Evolutionary conservation across 2,797 vertebrate genomes (phyloP).

Genomic region (Chelon auratus): DNA sequence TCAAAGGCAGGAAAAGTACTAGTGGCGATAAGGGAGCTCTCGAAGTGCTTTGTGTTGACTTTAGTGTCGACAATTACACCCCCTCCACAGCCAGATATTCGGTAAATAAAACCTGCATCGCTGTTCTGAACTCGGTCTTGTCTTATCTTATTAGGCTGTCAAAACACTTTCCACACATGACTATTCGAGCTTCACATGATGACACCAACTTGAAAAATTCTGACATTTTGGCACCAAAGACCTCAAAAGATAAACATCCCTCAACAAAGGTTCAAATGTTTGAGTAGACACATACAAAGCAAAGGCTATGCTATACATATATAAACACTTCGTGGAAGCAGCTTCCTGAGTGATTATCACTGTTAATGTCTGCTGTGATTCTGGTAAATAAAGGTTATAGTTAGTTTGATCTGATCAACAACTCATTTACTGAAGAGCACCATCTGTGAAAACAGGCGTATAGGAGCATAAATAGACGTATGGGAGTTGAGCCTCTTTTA

Average conservation of each 20-base stretch:
- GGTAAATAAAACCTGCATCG: slow-evolving; percentile 24
- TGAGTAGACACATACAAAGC: neutral
- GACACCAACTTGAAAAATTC: neutral
- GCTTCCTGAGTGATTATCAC: neutral
- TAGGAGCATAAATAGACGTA: neutral
- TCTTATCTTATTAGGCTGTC: neutral
- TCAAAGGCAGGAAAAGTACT: slow-evolving; percentile 35
- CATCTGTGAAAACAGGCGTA: neutral
- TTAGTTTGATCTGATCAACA: neutral
- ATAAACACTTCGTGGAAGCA: slow-evolving; percentile 6
- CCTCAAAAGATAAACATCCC: neutral
- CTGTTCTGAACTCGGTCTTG: neutral
- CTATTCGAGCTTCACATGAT: neutral
- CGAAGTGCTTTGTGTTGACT: slow-evolving; percentile 28
- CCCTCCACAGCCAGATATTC: slow-evolving; percentile 12
- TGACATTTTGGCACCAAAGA: slow-evolving; percentile 15
- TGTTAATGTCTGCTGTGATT: neutral
- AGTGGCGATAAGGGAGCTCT: slow-evolving; percentile 22
- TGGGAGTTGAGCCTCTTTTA: neutral
- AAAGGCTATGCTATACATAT: neutral
- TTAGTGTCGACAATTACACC: slow-evolving; percentile 5
- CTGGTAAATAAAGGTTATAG: neutral
- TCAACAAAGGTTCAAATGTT: slow-evolving; percentile 2
- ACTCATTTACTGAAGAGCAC: neutral
- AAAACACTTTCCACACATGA: neutral